Conservation (phyloP, 2,113 vertebrate species). For the Siphamia tubifer region DNA sequence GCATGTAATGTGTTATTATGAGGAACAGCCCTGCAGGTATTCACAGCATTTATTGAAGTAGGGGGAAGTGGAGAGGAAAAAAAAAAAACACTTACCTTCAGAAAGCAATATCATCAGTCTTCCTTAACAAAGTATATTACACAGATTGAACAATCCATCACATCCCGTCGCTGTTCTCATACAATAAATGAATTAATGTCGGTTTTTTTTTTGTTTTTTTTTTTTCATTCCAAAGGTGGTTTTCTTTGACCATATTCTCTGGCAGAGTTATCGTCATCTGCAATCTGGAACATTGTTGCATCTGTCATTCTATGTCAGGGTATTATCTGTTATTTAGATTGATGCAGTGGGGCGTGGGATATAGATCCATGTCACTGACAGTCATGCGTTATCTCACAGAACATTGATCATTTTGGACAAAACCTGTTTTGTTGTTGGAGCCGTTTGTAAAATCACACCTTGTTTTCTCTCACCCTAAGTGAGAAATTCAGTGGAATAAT, state of each 20-base stretch:
- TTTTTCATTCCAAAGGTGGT: background rate
- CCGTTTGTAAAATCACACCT: background rate
- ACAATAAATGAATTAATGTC: constrained; percentile 57
- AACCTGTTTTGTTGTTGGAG: background rate
- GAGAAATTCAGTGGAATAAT: background rate
- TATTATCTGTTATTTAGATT: background rate
- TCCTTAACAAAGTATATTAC: constrained; percentile 70
- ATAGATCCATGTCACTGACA: background rate
- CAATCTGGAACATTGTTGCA: background rate
- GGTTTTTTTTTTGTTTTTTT: constrained; percentile 41
- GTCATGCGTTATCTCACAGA: background rate
- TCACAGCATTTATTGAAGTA: constrained; percentile 44
- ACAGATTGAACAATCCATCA: constrained; percentile 71
- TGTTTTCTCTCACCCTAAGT: background rate
- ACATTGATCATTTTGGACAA: background rate
- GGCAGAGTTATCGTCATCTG: background rate
- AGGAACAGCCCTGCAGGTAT: constrained; percentile 60
- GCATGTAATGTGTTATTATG: constrained; percentile 54
- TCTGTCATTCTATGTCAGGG: background rate
- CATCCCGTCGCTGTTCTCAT: constrained; percentile 49
- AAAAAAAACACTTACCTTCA: constrained; percentile 48
- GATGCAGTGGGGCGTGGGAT: background rate
- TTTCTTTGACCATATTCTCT: background rate
- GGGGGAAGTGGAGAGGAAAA: constrained; percentile 42
- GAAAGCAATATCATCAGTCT: constrained; percentile 63